Evolutionary conservation across 2,888 invertebrate species (phyloP).

Genomic region (Shargacucullia verbasci): DNA sequence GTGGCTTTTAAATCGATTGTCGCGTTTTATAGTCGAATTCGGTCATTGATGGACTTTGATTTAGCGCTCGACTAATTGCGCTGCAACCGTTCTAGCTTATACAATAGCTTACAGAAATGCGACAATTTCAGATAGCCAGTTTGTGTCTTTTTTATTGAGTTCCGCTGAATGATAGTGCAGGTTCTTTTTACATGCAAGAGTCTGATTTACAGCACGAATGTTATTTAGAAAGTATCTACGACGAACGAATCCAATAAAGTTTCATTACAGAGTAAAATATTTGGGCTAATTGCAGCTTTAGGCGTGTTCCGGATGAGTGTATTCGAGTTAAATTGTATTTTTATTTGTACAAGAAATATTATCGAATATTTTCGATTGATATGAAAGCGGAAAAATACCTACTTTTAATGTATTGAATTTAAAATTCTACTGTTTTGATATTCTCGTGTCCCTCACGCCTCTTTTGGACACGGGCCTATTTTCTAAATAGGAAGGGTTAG

Average conservation of each 20-base stretch:
- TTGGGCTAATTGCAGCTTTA: slow-evolving; percentile 21
- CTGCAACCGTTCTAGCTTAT: slow-evolving; percentile 32
- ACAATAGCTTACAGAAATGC: slow-evolving; percentile 46
- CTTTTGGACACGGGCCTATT: too few species aligned
- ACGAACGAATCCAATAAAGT: slow-evolving; percentile 23
- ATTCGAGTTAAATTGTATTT: slow-evolving; percentile 24
- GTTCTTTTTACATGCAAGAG: slow-evolving; percentile 19
- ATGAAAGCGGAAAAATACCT: too few species aligned
- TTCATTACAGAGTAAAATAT: slow-evolving; percentile 25
- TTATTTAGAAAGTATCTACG: slow-evolving; percentile 16
- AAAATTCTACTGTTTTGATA: too few species aligned
- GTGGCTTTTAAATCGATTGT: slow-evolving; percentile 61
- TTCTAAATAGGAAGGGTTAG: too few species aligned
- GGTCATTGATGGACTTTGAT: slow-evolving; percentile 57
- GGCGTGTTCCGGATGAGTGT: slow-evolving; percentile 4
- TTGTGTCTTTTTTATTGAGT: slow-evolving; percentile 36
- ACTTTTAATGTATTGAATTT: too few species aligned
- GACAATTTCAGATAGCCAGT: slow-evolving; percentile 29
- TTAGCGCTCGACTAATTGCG: slow-evolving; percentile 56
- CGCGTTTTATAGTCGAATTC: slow-evolving; percentile 55
- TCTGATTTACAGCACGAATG: slow-evolving; percentile 18
- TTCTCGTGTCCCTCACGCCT: too few species aligned
- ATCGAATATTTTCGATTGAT: slow-evolving; percentile 24
- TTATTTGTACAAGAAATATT: slow-evolving; percentile 7
- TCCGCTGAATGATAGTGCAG: slow-evolving; percentile 11